Evolutionary conservation across 2,888 invertebrate genomes (phyloP).

Genomic region (Chymomyza procnemis): DNA sequence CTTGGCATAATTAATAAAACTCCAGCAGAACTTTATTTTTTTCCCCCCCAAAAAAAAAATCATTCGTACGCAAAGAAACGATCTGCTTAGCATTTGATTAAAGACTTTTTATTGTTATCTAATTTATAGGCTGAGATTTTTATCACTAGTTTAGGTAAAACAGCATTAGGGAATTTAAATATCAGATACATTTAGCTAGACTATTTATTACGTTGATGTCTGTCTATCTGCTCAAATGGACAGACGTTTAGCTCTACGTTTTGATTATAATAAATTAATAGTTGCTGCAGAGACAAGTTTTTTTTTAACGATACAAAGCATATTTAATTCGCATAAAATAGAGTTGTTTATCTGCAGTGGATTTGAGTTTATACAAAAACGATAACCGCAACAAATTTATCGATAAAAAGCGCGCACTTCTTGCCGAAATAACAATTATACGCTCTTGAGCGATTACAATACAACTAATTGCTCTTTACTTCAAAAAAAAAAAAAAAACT

Average conservation of each 20-base stretch:
- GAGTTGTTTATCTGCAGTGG: neutral
- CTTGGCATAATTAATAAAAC: too few species aligned
- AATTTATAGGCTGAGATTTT: neutral
- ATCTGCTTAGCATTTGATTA: neutral
- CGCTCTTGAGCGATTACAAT: neutral
- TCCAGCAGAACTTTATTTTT: neutral
- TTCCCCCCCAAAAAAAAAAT: neutral
- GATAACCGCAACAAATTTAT: neutral
- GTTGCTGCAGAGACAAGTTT: neutral
- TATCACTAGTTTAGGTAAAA: neutral
- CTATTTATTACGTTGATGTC: neutral
- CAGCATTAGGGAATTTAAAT: neutral
- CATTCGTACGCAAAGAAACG: neutral
- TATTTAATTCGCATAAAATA: neutral
- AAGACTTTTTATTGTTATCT: neutral
- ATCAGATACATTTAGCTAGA: neutral
- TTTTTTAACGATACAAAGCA: neutral
- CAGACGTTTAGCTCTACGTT: neutral
- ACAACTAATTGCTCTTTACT: neutral
- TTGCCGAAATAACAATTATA: neutral
- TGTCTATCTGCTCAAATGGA: neutral
- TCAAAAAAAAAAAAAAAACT: neutral
- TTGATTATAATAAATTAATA: neutral
- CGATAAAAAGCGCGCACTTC: neutral
- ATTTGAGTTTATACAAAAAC: too few species aligned